Conservation (phyloP, 2,797 vertebrate species). For the Danio tinwini region DNA sequence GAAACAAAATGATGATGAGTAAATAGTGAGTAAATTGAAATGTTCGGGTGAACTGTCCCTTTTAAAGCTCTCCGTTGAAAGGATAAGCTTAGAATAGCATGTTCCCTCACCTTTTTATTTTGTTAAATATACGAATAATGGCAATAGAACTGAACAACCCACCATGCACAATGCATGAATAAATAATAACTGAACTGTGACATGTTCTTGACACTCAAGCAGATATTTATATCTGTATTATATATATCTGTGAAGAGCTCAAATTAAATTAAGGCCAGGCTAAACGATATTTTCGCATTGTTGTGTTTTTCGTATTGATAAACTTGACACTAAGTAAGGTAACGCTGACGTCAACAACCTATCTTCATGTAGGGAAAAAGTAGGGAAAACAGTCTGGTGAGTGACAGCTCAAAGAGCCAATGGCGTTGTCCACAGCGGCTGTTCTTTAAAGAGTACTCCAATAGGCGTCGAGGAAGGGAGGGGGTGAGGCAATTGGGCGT, state of each 20-base stretch:
- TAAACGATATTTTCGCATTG: constrained; percentile 5
- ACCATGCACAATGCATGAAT: constrained; percentile 3
- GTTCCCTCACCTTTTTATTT: neutral
- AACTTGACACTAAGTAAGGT: constrained; percentile 70
- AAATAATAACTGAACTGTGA: neutral
- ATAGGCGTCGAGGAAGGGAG: constrained; percentile 76
- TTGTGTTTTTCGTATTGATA: constrained; percentile 55
- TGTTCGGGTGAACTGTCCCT: too few relatives aligned
- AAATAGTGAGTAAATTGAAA: too few relatives aligned
- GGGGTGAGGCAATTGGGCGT: constrained; percentile 64
- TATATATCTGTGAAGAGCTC: neutral
- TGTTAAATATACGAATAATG: neutral
- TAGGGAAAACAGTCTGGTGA: constrained; percentile 55
- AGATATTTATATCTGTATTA: neutral
- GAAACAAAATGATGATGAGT: too few relatives aligned
- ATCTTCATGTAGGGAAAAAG: constrained; percentile 69
- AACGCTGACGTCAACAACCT: constrained; percentile 75
- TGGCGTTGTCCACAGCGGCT: constrained; percentile 51
- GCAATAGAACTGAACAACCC: neutral
- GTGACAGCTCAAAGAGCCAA: constrained; percentile 72
- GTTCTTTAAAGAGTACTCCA: constrained; percentile 78
- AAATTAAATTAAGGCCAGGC: neutral
- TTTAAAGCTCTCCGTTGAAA: neutral
- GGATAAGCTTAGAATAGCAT: neutral
- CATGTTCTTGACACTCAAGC: neutral